Evolutionary conservation across 2,113 vertebrate species (phyloP).

Genomic region (Ivindomyrus marchei): DNA sequence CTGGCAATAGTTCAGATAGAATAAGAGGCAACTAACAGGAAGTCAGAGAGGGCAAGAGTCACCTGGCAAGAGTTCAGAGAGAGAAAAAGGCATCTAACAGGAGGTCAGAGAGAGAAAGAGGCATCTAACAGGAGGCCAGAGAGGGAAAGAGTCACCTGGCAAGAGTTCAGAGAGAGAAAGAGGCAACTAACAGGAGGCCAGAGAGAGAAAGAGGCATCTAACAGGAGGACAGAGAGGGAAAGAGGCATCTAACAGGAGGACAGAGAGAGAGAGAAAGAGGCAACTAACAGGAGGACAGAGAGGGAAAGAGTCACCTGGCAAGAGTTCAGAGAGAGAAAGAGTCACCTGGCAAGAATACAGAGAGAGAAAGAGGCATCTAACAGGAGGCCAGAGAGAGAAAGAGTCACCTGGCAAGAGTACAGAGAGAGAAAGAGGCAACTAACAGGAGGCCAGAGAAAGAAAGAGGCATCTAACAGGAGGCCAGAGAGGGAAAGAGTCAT

Average conservation of each 20-base stretch:
- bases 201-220: conserved; percentile 32
- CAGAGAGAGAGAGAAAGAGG: conserved; percentile 32
- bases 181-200: neutral
- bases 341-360: neutral
- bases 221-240: neutral
- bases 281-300: neutral
- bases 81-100: conserved; percentile 48
- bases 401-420: neutral
- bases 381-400: conserved; percentile 17
- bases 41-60: conserved; percentile 14
- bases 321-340: conserved; percentile 51
- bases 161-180: neutral
- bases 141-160: conserved; percentile 8
- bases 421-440: neutral
- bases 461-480: neutral
- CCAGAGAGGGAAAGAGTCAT: conserved; percentile 14
- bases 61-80: conserved; percentile 26
- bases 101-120: conserved; percentile 51
- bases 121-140: neutral
- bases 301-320: conserved; percentile 9
- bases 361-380: neutral
- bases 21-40: neutral
- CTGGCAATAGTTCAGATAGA: neutral
- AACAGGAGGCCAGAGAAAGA: conserved; percentile 50
- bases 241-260: neutral